A percentile compares a stretch with the other conserved stretches of the same genome.
These are phyloP conservation scores for Machimus rusticus DNA, from an alignment of 2,888 invertebrate species.

Conservation along the genomic window DNA sequence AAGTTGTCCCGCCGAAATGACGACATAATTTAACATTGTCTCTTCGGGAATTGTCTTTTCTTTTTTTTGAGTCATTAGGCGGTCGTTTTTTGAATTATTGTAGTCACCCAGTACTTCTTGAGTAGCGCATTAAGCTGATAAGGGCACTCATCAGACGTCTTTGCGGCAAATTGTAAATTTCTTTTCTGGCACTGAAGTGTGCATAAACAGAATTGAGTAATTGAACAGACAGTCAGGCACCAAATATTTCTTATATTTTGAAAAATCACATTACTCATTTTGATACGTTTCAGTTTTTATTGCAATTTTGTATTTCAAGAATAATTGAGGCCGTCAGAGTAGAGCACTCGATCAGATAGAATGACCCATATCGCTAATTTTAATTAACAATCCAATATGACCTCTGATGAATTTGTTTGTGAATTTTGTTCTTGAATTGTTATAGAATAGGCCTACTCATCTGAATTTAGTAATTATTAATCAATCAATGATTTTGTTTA, in stretches of 20 bases:
- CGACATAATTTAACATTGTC: background rate
- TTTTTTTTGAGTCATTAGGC: background rate
- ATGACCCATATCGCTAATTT: background rate
- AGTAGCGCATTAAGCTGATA: background rate
- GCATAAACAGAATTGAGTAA: background rate
- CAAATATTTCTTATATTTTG: background rate
- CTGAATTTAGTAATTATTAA: background rate
- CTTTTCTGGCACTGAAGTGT: background rate
- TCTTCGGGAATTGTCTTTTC: background rate
- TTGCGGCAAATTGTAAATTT: background rate
- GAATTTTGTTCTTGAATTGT: background rate
- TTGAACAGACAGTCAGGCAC: background rate
- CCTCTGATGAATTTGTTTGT: background rate
- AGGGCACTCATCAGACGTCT: background rate
- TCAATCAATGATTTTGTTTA: background rate
- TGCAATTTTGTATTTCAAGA: background rate
- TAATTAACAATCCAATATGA: background rate
- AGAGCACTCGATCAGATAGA: background rate
- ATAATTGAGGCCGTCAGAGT: background rate
- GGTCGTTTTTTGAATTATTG: background rate
- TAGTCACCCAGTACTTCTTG: background rate
- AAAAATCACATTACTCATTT: background rate
- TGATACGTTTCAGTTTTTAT: background rate
- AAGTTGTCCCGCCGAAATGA: background rate
- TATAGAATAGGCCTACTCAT: background rate